Base-by-base conservation (phyloP, 2,797 vertebrate species). In the Enteromius viviparus region DNA sequence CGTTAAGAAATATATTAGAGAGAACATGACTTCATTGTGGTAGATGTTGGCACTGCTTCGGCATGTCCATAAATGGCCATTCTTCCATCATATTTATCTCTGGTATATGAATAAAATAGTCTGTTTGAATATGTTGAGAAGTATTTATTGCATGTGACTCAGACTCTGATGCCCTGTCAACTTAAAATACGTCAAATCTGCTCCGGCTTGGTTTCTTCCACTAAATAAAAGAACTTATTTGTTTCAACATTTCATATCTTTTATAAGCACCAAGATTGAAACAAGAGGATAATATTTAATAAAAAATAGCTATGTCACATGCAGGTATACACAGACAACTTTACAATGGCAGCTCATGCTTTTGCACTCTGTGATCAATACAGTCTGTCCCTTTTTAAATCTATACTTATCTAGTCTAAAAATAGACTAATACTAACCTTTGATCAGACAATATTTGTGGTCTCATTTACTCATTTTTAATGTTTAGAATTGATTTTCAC, bases 381-480 rank as follows among this genome's bases (percentile, higher is more conserved):
- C 19, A 71, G 76, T 62, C 29, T 26, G 29, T 49, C 29, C 62
- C 15, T 51, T 76, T 29, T 37, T 40, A 77, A 70, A 78, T 76
- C 75, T 77, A 83, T 78, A 47, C 11, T 34, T 76, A 26, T 47
- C 62, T 76, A 68, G 49, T 69, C 34, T 47, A 47, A 78, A 26
- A 71, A n/a, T 26, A 66, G 55, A 47, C 29, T 68, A 69, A 42
- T 60, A 60, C 64, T 68, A 37, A 53, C 23, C 32, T 80, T 80
- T 69, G 65, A 68, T 47, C 6, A 4, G 47, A 19, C 60, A 82
- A 69, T 83, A 76, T 83, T 82, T 47, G 74, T 76, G 40, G 62
- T 77, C 51, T 83, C 11, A 77, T 78, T 76, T 47, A 32, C 26
- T 60, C 15, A 55, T 82, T 34, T 51, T 10, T 26, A 66, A 34